Conservation (phyloP, 2,888 invertebrate genomes). For the Odontocolon sp. region DNA sequence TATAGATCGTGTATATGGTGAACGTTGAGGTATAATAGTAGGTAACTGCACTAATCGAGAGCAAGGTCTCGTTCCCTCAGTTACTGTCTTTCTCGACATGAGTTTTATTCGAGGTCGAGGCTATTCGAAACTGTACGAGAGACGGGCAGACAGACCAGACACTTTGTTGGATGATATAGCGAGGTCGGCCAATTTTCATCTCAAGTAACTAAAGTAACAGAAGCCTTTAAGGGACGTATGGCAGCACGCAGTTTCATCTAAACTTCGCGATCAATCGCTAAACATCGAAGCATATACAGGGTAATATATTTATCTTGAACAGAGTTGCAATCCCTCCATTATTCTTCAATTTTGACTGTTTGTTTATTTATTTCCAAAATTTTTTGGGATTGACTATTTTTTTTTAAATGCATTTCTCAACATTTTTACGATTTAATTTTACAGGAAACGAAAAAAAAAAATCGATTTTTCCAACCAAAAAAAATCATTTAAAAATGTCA, state of each 20-base stretch:
- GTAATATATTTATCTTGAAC: too few species aligned
- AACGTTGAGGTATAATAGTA: neutral
- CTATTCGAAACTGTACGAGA: slow-evolving; percentile 12
- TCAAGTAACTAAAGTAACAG: slow-evolving; percentile 23
- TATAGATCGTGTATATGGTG: neutral
- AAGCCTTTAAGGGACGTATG: slow-evolving; percentile 41
- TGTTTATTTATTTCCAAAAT: too few species aligned
- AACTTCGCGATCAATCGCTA: too few species aligned
- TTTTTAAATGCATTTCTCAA: too few species aligned
- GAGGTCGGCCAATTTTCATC: slow-evolving; percentile 42
- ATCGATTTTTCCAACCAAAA: too few species aligned
- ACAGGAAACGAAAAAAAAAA: too few species aligned
- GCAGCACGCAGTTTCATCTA: neutral
- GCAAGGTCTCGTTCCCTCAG: slow-evolving; percentile 35
- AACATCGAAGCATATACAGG: too few species aligned
- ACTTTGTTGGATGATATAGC: slow-evolving; percentile 8
- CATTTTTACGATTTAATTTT: too few species aligned
- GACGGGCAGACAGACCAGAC: neutral
- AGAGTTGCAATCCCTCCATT: too few species aligned
- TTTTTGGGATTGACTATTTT: too few species aligned
- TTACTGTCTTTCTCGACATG: neutral
- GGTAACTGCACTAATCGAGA: slow-evolving; percentile 38
- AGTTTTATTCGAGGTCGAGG: slow-evolving; percentile 33
- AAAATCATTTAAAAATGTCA: too few species aligned
- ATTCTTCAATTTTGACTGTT: too few species aligned